Evolutionary conservation across 2,113 vertebrate genomes (phyloP).

Genomic region (Urocolius indicus): DNA sequence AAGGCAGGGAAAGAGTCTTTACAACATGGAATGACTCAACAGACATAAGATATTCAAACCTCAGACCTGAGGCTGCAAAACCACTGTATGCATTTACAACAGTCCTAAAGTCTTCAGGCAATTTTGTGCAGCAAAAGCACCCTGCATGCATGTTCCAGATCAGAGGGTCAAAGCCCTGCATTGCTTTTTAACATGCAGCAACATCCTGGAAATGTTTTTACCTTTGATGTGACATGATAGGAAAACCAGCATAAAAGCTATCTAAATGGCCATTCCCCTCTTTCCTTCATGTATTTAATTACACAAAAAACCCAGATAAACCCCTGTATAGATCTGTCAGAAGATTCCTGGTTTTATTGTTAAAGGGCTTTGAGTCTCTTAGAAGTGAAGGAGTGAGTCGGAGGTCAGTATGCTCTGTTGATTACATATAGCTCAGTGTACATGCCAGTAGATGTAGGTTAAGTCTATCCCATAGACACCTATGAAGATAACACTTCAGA

Average conservation of each 20-base stretch:
- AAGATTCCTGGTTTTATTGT: background rate
- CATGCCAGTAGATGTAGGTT: background rate
- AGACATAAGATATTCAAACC: background rate
- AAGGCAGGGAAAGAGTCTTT: background rate
- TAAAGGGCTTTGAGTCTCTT: background rate
- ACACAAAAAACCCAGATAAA: background rate
- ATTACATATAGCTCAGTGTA: background rate
- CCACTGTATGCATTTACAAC: background rate
- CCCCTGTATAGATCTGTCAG: background rate
- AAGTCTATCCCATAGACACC: background rate
- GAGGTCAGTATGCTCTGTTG: background rate
- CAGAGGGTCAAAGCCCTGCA: background rate
- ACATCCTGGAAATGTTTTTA: background rate
- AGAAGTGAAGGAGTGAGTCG: background rate
- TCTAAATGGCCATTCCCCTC: background rate
- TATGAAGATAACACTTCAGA: background rate
- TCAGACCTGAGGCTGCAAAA: background rate
- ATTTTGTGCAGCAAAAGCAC: background rate
- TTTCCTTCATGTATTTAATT: background rate
- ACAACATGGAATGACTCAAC: background rate
- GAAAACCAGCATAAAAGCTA: background rate
- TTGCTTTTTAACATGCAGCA: background rate
- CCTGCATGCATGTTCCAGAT: background rate
- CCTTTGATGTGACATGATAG: background rate
- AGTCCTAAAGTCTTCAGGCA: background rate